Conservation (phyloP, 64 coral and sea anemone genomes). For the Dendronephthya gigantea region DNA sequence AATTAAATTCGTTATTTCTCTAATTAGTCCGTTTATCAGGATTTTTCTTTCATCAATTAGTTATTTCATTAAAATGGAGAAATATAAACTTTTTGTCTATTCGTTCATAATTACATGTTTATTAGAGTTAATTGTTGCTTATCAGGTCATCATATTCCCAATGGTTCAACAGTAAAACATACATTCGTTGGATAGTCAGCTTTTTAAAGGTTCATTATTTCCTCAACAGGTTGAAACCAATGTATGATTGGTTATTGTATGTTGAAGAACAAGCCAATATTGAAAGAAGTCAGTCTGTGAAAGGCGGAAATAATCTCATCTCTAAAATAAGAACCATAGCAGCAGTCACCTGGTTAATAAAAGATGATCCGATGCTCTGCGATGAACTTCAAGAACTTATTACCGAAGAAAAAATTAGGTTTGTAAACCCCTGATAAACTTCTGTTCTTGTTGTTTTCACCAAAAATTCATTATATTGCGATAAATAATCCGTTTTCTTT, state of each 20-base stretch:
- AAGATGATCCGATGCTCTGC: slow-evolving; percentile 30
- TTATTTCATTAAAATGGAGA: too few relatives aligned
- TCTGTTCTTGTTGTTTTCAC: too few relatives aligned
- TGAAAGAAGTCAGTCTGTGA: not conserved
- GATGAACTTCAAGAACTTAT: slow-evolving; percentile 28
- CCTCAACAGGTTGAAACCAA: not conserved
- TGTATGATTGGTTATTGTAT: not conserved
- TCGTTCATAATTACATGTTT: too few relatives aligned
- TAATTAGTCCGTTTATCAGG: too few relatives aligned
- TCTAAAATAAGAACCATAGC: not conserved
- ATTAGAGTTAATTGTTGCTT: too few relatives aligned
- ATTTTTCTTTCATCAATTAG: too few relatives aligned
- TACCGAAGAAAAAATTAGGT: slow-evolving; percentile 62
- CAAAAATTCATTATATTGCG: too few relatives aligned
- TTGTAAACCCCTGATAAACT: not conserved
- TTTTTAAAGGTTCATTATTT: not conserved
- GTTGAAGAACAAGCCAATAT: not conserved
- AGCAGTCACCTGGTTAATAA: slow-evolving; percentile 54
- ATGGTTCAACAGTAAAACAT: too few relatives aligned
- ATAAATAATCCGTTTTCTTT: too few relatives aligned
- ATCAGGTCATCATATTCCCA: too few relatives aligned
- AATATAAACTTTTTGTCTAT: too few relatives aligned
- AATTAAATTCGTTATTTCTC: not conserved
- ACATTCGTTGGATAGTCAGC: too few relatives aligned
- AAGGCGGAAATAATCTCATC: not conserved